These are phyloP conservation scores for Calyptommatus sinebrachiatus DNA, from an alignment of 2,113 vertebrate species.

Conservation along the genomic window DNA sequence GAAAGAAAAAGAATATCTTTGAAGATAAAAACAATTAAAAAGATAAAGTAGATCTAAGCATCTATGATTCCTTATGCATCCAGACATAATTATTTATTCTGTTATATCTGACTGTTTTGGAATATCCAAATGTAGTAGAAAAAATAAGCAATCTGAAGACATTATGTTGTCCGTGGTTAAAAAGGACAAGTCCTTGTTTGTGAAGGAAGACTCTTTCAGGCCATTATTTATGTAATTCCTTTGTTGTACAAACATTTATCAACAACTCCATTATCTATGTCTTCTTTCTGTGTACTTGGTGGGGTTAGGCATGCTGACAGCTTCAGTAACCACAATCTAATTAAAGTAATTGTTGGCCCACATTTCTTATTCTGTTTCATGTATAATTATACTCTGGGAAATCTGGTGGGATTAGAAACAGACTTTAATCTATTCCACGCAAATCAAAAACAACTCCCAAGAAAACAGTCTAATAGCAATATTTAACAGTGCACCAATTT, in stretches of 20 bases:
- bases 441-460: constrained; percentile 71
- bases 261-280: constrained; percentile 43
- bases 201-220: constrained; percentile 28
- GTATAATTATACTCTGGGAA: constrained; percentile 71
- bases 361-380: constrained; percentile 70
- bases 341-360: constrained; percentile 73
- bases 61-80: constrained; percentile 5
- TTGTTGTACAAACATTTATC: constrained; percentile 58
- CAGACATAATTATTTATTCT: no score
- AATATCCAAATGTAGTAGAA: no score
- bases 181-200: constrained; percentile 38
- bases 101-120: no score
- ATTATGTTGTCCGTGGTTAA: background rate
- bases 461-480: constrained; percentile 69
- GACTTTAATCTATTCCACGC: constrained; percentile 69
- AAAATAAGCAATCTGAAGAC: background rate
- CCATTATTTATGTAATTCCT: constrained; percentile 63
- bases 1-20: background rate
- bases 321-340: constrained; percentile 66
- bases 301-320: constrained; percentile 48
- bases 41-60: rapidly evolving
- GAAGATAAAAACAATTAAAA: background rate
- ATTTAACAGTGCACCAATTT: constrained; percentile 56
- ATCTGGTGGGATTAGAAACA: constrained; percentile 66
- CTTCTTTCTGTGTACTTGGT: constrained; percentile 36